Evolutionary conservation across 1,140 invertebrate species (phyloP).

Genomic region (Atta texana): DNA sequence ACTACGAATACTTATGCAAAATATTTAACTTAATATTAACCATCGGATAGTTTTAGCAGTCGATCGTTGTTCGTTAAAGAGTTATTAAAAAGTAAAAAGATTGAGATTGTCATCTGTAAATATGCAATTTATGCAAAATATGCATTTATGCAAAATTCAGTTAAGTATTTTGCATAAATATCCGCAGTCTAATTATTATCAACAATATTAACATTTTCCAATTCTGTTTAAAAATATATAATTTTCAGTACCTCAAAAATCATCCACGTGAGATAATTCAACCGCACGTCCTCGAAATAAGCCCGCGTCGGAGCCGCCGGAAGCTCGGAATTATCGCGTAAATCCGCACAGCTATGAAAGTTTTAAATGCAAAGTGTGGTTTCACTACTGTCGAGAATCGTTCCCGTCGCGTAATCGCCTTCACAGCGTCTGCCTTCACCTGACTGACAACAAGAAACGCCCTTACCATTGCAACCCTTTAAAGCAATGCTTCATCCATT

Average conservation of each 20-base stretch:
- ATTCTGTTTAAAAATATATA: background rate
- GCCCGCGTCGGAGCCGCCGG: background rate
- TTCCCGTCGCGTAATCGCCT: constrained; percentile 15
- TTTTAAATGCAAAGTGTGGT: constrained; percentile 30
- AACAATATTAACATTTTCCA: too few species aligned
- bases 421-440: constrained; percentile 8
- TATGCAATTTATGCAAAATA: too few species aligned
- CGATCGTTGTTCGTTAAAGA: too few species aligned
- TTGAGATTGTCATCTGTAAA: too few species aligned
- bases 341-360: constrained; percentile 7
- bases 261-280: constrained; percentile 5
- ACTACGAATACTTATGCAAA: too few species aligned
- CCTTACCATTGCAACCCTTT: background rate
- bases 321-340: constrained; percentile 15
- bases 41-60: too few species aligned
- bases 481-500: background rate
- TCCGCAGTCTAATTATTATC: background rate
- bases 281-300: constrained; percentile 15
- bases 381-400: constrained; percentile 2
- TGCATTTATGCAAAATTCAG: too few species aligned
- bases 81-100: too few species aligned
- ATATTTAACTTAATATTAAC: too few species aligned
- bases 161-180: too few species aligned
- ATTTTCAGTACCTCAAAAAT: constrained; percentile 11
- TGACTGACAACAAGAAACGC: constrained; percentile 10